Conservation (phyloP, 1,140 invertebrate species). For the Drosophila lacertosa region DNA sequence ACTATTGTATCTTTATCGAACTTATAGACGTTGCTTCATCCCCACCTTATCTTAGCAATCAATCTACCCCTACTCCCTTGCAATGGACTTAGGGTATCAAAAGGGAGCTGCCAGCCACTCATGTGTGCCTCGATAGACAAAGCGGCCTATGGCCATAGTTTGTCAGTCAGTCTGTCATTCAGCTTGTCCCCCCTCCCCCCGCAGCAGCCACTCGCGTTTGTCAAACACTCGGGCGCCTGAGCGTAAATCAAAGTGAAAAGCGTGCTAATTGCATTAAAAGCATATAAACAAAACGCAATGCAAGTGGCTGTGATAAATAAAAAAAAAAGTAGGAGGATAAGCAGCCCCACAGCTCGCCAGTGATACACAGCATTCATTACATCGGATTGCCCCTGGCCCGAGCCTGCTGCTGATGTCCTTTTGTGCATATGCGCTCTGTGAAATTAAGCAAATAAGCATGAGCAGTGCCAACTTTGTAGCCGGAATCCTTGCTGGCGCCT, state of each 20-base stretch:
- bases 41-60: too few relatives aligned
- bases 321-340: constrained; percentile 46
- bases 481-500: constrained; percentile 13
- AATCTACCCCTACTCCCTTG: too few relatives aligned
- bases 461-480: constrained; percentile 47
- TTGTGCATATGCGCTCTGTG: constrained; percentile 70
- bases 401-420: constrained; percentile 40
- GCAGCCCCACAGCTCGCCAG: neutral
- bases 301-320: constrained; percentile 74
- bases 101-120: constrained; percentile 28
- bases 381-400: neutral
- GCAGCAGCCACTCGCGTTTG: constrained; percentile 17
- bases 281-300: constrained; percentile 82
- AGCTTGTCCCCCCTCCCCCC: constrained; percentile 14
- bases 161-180: constrained; percentile 39
- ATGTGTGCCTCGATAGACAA: constrained; percentile 49
- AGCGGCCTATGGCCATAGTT: constrained; percentile 43
- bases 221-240: constrained; percentile 60
- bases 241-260: constrained; percentile 81
- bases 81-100: neutral
- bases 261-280: constrained; percentile 82
- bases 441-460: constrained; percentile 78
- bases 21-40: too few relatives aligned
- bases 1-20: too few relatives aligned
- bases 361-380: neutral